A percentile compares a stretch with the other conserved stretches of the same genome.
Conservation (phyloP, 2,888 invertebrate species). For the Lasioglossum vierecki region DNA sequence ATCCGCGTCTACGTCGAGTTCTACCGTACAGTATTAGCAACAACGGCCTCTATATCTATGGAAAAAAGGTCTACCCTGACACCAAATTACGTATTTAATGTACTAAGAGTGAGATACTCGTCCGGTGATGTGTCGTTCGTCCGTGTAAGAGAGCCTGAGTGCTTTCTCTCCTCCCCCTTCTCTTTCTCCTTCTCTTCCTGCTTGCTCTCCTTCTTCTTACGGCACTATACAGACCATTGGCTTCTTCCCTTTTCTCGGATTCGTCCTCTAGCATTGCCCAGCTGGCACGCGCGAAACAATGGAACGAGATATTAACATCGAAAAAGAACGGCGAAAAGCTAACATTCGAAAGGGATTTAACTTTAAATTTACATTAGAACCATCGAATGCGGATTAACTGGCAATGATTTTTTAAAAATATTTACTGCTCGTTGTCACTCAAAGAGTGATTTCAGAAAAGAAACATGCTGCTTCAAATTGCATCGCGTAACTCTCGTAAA, state of each 20-base stretch:
- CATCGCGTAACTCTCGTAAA: background rate
- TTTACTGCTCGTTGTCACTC: too few relatives aligned
- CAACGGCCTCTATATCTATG: slow-evolving; percentile 82
- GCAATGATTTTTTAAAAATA: background rate
- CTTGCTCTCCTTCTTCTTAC: background rate
- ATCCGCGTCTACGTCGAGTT: slow-evolving; percentile 39
- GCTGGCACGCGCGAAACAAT: background rate
- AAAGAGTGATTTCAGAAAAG: background rate
- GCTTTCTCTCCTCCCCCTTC: background rate
- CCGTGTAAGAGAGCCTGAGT: slow-evolving; percentile 30
- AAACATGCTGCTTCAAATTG: background rate
- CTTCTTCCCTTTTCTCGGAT: background rate
- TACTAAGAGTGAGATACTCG: slow-evolving; percentile 87
- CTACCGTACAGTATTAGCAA: slow-evolving; percentile 79
- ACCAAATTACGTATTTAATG: slow-evolving; percentile 94
- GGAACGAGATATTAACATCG: background rate
- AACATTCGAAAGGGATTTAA: background rate
- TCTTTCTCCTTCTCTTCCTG: background rate
- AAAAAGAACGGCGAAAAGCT: background rate
- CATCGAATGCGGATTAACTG: background rate
- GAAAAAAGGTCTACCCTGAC: slow-evolving; percentile 90
- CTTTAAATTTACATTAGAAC: background rate
- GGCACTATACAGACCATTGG: background rate
- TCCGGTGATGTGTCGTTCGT: slow-evolving; percentile 79
- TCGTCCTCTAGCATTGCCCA: background rate